phyloP scores from a whole-genome alignment of 2,888 invertebrate species.

The Watsonalla cultraria region DNA sequence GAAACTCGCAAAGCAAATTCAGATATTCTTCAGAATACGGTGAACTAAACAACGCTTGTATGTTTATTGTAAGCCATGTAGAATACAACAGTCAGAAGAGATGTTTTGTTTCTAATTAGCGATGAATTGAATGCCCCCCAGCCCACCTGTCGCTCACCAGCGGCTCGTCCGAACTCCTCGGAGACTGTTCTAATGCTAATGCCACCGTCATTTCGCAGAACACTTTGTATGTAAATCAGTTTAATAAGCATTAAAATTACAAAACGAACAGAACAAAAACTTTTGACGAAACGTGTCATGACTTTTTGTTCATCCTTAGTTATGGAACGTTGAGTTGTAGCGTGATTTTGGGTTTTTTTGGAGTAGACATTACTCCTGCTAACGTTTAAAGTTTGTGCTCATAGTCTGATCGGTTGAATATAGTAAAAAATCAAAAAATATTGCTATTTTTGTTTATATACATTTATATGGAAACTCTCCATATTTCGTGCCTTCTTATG shows the following conservation, averaged over 20 bases:
- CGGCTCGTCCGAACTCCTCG: conserved; percentile 15
- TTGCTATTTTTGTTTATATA: no score
- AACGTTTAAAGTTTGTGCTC: not conserved
- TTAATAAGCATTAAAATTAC: conserved; percentile 49
- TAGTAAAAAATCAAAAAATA: no score
- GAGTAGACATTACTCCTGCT: not conserved
- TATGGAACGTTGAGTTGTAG: conserved; percentile 6
- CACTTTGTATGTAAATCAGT: conserved; percentile 67
- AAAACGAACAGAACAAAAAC: conserved; percentile 26
- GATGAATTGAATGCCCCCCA: conserved; percentile 10
- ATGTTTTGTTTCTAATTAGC: conserved; percentile 1
- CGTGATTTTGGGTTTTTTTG: not conserved
- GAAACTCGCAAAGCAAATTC: no score
- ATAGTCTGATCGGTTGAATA: no score
- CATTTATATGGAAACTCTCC: no score
- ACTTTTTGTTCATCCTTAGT: conserved; percentile 28
- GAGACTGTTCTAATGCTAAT: conserved; percentile 42
- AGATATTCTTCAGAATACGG: no score
- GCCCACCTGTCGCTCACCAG: conserved; percentile 16
- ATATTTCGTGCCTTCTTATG: no score
- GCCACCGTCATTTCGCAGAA: conserved; percentile 51
- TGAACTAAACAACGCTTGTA: not conserved
- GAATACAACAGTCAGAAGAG: not conserved
- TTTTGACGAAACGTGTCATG: conserved; percentile 30
- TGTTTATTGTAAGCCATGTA: not conserved